Evolutionary conservation across 2,797 vertebrate species (phyloP), one percentile per base, ranked within the genome.

Genomic region (Betta splendens): DNA sequence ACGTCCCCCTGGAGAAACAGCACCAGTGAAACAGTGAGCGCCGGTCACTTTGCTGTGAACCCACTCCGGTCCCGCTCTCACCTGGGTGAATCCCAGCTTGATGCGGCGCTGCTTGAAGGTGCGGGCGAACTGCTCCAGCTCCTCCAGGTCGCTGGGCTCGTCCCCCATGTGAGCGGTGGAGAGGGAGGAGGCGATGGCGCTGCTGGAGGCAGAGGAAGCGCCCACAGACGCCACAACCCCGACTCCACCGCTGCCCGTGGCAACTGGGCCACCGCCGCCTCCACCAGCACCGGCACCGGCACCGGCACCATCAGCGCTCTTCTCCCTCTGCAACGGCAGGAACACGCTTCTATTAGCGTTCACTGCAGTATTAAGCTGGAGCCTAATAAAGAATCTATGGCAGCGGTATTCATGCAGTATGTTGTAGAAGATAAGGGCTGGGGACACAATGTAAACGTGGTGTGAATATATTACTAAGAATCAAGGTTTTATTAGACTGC

Each of bases 11-110:
- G 81, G 3, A 0, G 9, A 38, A 50, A 18, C 60, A 10, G 42
- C 31, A 42, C n/a, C n/a, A n/a, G n/a, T n/a, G 0, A 0, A 21
- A 13, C 7, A 54, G 18, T 2, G 48, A 28, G 31, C 7, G 26
- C 26, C 54, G 23, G n/a, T n/a, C 5, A 31, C 31, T 23, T 9
- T 8, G 12, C 7, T 33, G 15, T 33, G 25, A 40, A 42, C 13
- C 16, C 36, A 15, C 10, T 26, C 28, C 2, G 5, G 3, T 12
- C 3, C 0, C 2, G n/a, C 1, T 6, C 18, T 31, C 55, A 94
- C 95, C 94, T 96, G 95, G 3, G 95, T 96, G 89, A 96, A 96
- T 58, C 95, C 95, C 80, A 96, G 91, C 77, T 96, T 96, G 79
- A 96, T 96, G 59, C 94, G 90, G 12, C 95, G 90, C 39, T 96